A percentile compares a stretch with the other conserved stretches of the same genome.
phyloP scores from a whole-genome alignment of 2,113 vertebrate genomes.

The Anser brachyrhynchus region DNA sequence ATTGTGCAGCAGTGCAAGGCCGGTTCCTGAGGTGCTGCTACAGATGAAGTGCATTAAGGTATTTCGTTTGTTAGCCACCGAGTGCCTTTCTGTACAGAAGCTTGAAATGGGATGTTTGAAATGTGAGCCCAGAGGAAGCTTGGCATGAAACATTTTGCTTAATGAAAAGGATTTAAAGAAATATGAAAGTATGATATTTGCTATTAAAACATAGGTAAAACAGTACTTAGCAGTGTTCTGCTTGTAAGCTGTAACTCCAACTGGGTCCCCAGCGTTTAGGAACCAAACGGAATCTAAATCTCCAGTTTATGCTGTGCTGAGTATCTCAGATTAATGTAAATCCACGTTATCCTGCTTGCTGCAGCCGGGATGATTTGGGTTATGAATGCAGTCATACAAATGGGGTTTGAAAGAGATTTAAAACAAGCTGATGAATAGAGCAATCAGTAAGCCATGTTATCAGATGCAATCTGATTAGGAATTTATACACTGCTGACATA shows the following conservation, averaged over 20 bases:
- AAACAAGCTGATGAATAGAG: conserved; percentile 66
- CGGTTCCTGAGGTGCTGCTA: conserved; percentile 8
- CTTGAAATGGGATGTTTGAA: conserved; percentile 50
- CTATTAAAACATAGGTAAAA: conserved; percentile 56
- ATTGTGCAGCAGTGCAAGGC: neutral
- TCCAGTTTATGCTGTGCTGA: conserved; percentile 65
- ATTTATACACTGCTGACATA: conserved; percentile 11
- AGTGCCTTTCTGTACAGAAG: conserved; percentile 57
- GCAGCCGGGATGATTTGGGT: conserved; percentile 46
- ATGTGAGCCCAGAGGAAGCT: conserved; percentile 53
- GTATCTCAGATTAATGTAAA: conserved; percentile 70
- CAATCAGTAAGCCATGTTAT: conserved; percentile 54
- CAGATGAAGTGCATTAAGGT: conserved; percentile 67
- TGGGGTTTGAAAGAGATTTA: conserved; percentile 46
- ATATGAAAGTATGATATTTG: conserved; percentile 57
- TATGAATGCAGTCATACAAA: conserved; percentile 58
- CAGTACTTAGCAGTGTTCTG: conserved; percentile 37
- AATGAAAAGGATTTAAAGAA: conserved; percentile 71
- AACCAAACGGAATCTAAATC: conserved; percentile 62
- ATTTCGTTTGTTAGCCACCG: conserved; percentile 68
- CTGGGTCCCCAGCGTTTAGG: conserved; percentile 39
- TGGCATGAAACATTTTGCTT: conserved; percentile 62
- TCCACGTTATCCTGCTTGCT: conserved; percentile 62
- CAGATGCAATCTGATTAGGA: conserved; percentile 52
- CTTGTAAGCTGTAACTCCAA: conserved; percentile 39